Base-by-base conservation (phyloP, 2,888 invertebrate species). In the Drosophila paranaensis region DNA sequence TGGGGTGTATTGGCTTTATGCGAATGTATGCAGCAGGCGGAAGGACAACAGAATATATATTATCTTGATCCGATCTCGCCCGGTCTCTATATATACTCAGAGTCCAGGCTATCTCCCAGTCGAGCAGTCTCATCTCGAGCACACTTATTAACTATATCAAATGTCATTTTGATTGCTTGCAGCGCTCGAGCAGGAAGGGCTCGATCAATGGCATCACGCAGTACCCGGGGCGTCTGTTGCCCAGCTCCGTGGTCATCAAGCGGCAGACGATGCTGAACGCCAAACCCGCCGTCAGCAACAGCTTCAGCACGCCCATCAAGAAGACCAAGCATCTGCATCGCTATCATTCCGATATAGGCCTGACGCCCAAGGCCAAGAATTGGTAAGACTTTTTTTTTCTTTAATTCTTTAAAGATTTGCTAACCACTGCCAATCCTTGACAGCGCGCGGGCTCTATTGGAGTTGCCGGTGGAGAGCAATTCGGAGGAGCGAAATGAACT, bases 351-450 rank as follows among this genome's bases (percentile, higher is more conserved):
- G 87, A 83, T 51, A 76, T 90, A 56, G 84, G 82, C 0, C 54
- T 85, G 6, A 87, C 90, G 2, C 82, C 89, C 0, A 86, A 79
- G 37, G 85, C 81, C 50, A 89, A 86, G 39, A 65, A 77, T 61
- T 78, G 80, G 90, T 90, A 62, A 60, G 61, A 60, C 20, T 20
- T 20, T 20, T 20, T 20, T 20, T 20, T 20, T 20, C 20, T 20
- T 20, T 20, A 20, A 20, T 20, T 20, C 0, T 20, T 20, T 20
- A 2, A 8, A 5, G 6, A 13, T 13, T 13, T 4, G 13, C 46
- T 27, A 25, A n/a, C 2, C 20, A 20, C 2, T 20, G 20, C 20
- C 2, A 20, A 20, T 20, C 20, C 20, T 45, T 45, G 6, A 46
- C 57, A 57, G 57, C 9, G 37, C 13, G 14, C 16, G 30, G 0